These are phyloP conservation scores for Astyanax mexicanus DNA, from an alignment of 2,797 vertebrate genomes.

Conservation along the genomic window DNA sequence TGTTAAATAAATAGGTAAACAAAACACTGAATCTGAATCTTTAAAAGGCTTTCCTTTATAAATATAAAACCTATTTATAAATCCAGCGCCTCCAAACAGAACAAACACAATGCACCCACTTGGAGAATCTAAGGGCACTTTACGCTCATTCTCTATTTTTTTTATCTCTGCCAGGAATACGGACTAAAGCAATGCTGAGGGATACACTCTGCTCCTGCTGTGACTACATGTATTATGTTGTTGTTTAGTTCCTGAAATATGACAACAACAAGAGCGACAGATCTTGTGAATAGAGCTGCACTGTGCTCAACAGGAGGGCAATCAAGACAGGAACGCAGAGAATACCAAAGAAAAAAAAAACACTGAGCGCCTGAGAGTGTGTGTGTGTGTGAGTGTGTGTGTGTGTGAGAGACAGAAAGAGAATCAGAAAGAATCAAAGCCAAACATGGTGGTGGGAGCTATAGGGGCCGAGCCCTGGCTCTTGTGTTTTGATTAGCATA, in stretches of 20 bases:
- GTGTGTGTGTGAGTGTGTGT: neutral
- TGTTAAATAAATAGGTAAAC: too few relatives aligned
- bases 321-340: constrained; percentile 48
- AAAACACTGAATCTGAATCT: too few relatives aligned
- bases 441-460: constrained; percentile 42
- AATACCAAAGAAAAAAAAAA: constrained; percentile 15
- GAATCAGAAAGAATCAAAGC: constrained; percentile 25
- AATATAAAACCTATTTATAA: too few relatives aligned
- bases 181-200: constrained; percentile 3
- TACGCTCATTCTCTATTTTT: neutral
- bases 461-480: neutral
- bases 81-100: neutral
- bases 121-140: neutral
- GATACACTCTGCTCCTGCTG: neutral
- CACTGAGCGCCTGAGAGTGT: neutral
- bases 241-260: constrained; percentile 40
- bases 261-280: constrained; percentile 26
- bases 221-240: constrained; percentile 18
- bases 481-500: constrained; percentile 53
- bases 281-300: constrained; percentile 44
- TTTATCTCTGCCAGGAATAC: neutral
- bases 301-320: constrained; percentile 29
- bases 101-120: neutral
- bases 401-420: neutral
- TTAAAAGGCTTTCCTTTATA: too few relatives aligned